Evolutionary conservation across 2,113 vertebrate genomes (phyloP).

Genomic region (Chaetura pelagica): DNA sequence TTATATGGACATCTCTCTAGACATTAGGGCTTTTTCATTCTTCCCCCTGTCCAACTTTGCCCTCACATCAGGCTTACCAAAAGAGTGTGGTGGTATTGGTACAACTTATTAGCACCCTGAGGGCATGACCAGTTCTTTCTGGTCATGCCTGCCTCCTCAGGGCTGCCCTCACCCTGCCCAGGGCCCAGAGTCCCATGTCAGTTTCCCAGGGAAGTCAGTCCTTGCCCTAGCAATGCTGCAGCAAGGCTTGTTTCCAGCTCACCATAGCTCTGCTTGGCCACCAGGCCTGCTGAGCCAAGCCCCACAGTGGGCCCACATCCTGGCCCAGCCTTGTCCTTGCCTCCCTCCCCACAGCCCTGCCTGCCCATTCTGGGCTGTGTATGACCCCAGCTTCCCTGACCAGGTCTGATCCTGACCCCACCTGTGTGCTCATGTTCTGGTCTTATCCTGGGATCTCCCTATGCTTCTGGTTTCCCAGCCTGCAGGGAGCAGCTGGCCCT

Average conservation of each 20-base stretch:
- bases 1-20: not conserved
- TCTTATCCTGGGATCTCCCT: not conserved
- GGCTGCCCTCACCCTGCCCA: not conserved
- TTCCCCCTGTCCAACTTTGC: not conserved
- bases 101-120: not conserved
- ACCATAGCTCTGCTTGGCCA: not conserved
- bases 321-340: not conserved
- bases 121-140: not conserved
- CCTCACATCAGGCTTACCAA: not conserved
- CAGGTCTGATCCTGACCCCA: not conserved
- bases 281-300: not conserved
- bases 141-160: not conserved
- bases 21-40: not conserved
- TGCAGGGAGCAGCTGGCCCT: not conserved
- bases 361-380: not conserved
- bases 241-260: not conserved
- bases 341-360: not conserved
- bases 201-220: not conserved
- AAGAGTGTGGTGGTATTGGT: not conserved
- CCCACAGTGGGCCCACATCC: fast-evolving
- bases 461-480: fast-evolving
- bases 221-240: not conserved
- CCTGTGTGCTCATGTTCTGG: not conserved
- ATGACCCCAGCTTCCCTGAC: not conserved
- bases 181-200: not conserved